Conservation (phyloP, 2,888 invertebrate genomes). For the Iselma pallidipennis region DNA sequence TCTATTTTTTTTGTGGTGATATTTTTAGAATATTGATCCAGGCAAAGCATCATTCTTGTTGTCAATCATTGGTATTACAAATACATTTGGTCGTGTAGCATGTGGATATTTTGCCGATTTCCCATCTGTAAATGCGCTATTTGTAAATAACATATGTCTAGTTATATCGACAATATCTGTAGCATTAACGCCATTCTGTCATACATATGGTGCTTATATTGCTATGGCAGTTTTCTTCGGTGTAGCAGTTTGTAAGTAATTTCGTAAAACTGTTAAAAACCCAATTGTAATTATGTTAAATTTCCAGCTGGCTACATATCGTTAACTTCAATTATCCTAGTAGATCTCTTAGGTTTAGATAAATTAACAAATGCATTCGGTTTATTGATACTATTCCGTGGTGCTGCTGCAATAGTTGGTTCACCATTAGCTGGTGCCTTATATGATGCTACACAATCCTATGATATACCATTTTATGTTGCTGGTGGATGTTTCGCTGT, state of each 20-base stretch:
- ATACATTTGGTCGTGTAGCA: constrained; percentile 88
- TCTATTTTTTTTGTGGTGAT: constrained; percentile 4
- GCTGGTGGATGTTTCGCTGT: constrained; percentile 87
- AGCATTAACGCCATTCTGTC: constrained; percentile 81
- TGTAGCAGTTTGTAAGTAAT: constrained; percentile 81
- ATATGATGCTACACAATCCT: constrained; percentile 84
- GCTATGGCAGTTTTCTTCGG: constrained; percentile 88
- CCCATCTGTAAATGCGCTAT: constrained; percentile 86
- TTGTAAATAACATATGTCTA: constrained; percentile 92
- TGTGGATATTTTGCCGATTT: constrained; percentile 93
- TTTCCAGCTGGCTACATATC: constrained; percentile 93
- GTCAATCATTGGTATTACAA: constrained; percentile 90
- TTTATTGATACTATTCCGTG: constrained; percentile 91
- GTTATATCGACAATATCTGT: constrained; percentile 87
- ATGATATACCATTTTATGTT: constrained; percentile 89
- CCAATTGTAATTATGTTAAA: neutral
- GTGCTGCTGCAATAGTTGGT: constrained; percentile 88
- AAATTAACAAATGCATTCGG: constrained; percentile 97
- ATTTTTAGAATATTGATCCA: constrained; percentile 69
- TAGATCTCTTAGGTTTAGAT: constrained; percentile 93
- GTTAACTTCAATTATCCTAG: constrained; percentile 95
- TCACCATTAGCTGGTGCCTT: constrained; percentile 85
- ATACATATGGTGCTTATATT: constrained; percentile 74
- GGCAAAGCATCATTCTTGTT: constrained; percentile 75
- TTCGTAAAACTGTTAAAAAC: too few relatives aligned